Base-by-base conservation (phyloP, 2,888 invertebrate genomes). In the Melipona bicolor region DNA sequence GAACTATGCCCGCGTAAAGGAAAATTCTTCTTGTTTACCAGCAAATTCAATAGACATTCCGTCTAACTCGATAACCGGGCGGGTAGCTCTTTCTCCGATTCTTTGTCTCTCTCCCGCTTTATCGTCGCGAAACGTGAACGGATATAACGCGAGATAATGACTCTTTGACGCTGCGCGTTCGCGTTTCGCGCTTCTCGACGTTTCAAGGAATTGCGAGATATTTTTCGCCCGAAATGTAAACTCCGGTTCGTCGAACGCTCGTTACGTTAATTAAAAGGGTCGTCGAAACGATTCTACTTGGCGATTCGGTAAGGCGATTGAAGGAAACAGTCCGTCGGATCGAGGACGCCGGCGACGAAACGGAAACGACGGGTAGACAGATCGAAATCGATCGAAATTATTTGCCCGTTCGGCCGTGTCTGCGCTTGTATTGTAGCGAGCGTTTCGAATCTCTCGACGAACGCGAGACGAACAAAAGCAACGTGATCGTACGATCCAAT, bases 11-110 rank as follows among this genome's bases (percentile, higher is more conserved):
- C 19, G 49, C 24, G 79, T 65, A n/a, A 59, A 69, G 74, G 59
- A 27, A 61, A 74, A 79, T 78, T 79, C 65, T 59, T 67, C 75
- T 50, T 68, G 79, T 69, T 69, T 61, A 49, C 62, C 69, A 32
- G 36, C 13, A 54, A 69, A 68, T 62, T 79, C 62, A 49, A 54
- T 75, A 56, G 62, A 68, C 67, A 62, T 68, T 52, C 36, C 49
- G 32, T 17, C 43, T 78, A 64, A 72, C 56, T 70, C 64, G 61
- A 68, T 68, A 49, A 56, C 36, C 50, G 36, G 9, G 43, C 43
- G 9, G 43, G 52, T 49, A 61, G 27, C 24, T 43, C 43, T 67
- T 61, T n/a, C 59, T 49, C 24, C 43, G 65, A 54, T 43, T 32
- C 15, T 9, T 13, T 21, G 61, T 27, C 27, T 27, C 27, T 21